These are phyloP conservation scores for Eledona agricola DNA, from an alignment of 2,888 invertebrate species.

Conservation along the genomic window DNA sequence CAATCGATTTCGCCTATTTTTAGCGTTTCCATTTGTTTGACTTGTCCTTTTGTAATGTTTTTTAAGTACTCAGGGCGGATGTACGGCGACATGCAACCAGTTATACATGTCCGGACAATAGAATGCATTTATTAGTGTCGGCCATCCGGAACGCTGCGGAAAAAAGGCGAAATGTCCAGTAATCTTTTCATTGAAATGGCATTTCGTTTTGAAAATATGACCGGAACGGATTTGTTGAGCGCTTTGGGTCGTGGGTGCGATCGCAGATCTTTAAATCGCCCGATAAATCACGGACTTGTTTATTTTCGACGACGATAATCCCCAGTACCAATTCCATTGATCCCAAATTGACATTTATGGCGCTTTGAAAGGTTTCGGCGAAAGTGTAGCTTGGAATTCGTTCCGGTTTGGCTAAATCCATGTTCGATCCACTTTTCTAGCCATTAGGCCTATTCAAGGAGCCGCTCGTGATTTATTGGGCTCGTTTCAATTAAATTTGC, in stretches of 20 bases:
- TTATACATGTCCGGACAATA: slow-evolving; percentile 3
- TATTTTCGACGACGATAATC: slow-evolving; percentile 22
- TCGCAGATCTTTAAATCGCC: slow-evolving; percentile 14
- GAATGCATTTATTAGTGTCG: not conserved
- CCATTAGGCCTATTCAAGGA: too few relatives aligned
- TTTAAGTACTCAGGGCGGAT: too few relatives aligned
- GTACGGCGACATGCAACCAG: slow-evolving; percentile 13
- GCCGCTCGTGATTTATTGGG: too few relatives aligned
- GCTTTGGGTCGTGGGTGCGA: slow-evolving; percentile 10
- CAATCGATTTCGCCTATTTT: slow-evolving; percentile 20
- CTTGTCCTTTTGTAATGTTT: slow-evolving; percentile 6
- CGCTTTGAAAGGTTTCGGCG: slow-evolving; percentile 12
- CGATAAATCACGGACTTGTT: slow-evolving; percentile 22
- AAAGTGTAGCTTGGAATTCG: slow-evolving; percentile 17
- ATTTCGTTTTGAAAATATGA: slow-evolving; percentile 12
- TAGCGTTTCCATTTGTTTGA: slow-evolving; percentile 11
- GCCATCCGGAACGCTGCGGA: not conserved
- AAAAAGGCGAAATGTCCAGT: slow-evolving; percentile 1
- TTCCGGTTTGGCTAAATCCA: too few relatives aligned
- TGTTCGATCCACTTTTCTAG: too few relatives aligned
- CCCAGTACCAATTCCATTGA: slow-evolving; percentile 12
- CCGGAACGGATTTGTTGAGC: slow-evolving; percentile 20
- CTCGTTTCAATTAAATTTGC: too few relatives aligned
- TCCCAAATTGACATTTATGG: slow-evolving; percentile 22
- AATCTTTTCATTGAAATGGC: slow-evolving; percentile 8